phyloP scores from a whole-genome alignment of 2,113 vertebrate species.

The Megaceryle torquata region DNA sequence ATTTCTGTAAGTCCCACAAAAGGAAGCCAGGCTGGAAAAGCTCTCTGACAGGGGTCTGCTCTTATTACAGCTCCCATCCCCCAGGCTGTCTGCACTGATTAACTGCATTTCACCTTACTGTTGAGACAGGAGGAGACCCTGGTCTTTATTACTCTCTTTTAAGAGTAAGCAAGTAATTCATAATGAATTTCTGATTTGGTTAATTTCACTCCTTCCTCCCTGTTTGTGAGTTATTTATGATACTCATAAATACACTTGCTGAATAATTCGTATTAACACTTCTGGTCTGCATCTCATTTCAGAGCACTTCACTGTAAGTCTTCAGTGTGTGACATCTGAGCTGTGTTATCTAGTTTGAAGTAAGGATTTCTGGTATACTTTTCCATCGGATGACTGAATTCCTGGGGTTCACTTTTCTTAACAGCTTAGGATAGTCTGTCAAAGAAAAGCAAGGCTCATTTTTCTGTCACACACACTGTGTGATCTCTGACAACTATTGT shows the following conservation, averaged over 20 bases:
- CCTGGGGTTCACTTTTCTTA: not conserved
- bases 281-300: not conserved
- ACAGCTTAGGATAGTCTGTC: not conserved
- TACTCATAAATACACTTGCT: constrained; percentile 1
- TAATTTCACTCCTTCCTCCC: constrained; percentile 27
- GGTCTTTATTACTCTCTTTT: not conserved
- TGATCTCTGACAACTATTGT: not conserved
- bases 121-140: not conserved
- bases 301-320: not conserved
- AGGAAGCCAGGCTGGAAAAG: not conserved
- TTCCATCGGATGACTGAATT: not conserved
- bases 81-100: not conserved
- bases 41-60: not conserved
- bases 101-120: not conserved
- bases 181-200: constrained; percentile 19
- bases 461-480: not conserved
- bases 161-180: not conserved
- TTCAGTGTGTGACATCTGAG: not conserved
- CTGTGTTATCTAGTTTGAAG: not conserved
- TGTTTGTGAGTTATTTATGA: constrained; percentile 39
- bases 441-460: not conserved
- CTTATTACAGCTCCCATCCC: not conserved
- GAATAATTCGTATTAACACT: not conserved
- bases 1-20: not conserved
- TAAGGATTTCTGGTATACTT: not conserved